Evolutionary conservation across 1,140 invertebrate species (phyloP).

Genomic region (Phymorhynchus buccinoides): DNA sequence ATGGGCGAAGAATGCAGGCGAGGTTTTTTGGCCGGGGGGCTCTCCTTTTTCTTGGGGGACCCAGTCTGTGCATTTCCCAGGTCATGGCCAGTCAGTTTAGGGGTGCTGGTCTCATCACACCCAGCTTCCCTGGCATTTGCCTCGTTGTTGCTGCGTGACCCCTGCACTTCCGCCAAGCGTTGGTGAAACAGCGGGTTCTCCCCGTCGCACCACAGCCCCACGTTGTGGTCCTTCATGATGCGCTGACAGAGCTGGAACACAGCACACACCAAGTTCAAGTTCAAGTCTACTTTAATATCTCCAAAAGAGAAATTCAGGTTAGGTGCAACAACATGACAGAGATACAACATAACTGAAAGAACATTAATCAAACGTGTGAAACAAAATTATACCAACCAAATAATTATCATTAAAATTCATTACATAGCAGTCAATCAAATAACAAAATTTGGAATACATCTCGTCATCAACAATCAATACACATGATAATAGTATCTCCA

Average conservation of each 20-base stretch:
- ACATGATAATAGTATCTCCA: not conserved
- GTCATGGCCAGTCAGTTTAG: not conserved
- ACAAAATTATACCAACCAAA: too few species aligned
- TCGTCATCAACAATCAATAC: not conserved
- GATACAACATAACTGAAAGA: too few species aligned
- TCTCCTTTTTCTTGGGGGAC: not conserved
- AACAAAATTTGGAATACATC: too few species aligned
- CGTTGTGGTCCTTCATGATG: conserved; percentile 53
- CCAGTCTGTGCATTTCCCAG: not conserved
- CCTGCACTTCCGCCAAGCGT: conserved; percentile 39
- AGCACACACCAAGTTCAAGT: not conserved
- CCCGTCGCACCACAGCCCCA: conserved; percentile 51
- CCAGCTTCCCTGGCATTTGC: not conserved
- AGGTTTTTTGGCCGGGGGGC: not conserved
- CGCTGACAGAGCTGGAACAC: conserved; percentile 44
- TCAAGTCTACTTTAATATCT: too few species aligned
- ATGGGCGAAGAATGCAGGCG: not conserved
- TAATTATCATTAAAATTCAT: not conserved
- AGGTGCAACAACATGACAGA: too few species aligned
- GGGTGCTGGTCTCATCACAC: not conserved
- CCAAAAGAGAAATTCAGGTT: too few species aligned
- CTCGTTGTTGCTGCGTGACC: not conserved
- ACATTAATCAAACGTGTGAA: too few species aligned
- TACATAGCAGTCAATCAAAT: too few species aligned
- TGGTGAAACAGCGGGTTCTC: conserved; percentile 43